These are phyloP conservation scores for Julus scanicus DNA, from an alignment of 2,888 invertebrate species.

Conservation along the genomic window DNA sequence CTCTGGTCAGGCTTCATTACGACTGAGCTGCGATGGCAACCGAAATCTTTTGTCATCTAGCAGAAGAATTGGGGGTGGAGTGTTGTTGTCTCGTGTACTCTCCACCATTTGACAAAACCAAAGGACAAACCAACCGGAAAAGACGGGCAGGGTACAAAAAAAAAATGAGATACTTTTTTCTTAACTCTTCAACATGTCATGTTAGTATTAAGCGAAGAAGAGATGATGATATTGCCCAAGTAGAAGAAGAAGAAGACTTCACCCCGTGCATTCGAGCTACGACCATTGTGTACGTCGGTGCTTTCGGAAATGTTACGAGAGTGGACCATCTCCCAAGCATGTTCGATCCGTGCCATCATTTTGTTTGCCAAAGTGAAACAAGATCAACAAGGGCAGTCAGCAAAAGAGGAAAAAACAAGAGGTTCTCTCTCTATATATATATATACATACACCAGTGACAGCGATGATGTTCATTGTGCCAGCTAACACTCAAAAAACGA, in stretches of 20 bases:
- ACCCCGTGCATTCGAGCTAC: background rate
- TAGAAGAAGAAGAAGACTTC: conserved; percentile 5
- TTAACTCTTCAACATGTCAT: conserved; percentile 19
- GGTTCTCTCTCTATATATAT: too few relatives aligned
- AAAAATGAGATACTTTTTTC: background rate
- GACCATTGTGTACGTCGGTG: background rate
- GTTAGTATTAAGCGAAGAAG: background rate
- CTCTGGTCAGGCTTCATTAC: conserved; percentile 19
- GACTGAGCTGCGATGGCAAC: conserved; percentile 11
- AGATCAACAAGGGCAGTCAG: conserved; percentile 9
- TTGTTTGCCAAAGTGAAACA: conserved; percentile 11
- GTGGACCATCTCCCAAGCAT: background rate
- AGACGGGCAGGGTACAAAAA: background rate
- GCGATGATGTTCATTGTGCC: background rate
- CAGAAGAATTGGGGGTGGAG: conserved; percentile 19
- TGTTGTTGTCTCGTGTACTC: conserved; percentile 19
- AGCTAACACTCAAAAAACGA: conserved; percentile 3
- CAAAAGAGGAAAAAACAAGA: background rate
- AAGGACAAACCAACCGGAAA: conserved; percentile 19
- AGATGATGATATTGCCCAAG: background rate
- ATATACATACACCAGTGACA: background rate
- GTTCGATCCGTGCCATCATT: background rate
- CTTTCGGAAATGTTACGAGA: background rate
- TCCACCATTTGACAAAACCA: conserved; percentile 19
- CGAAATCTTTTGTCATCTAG: conserved; percentile 3